These are phyloP conservation scores for Pyrrhosoma nymphula DNA, from an alignment of 2,888 invertebrate species.

Conservation along the genomic window DNA sequence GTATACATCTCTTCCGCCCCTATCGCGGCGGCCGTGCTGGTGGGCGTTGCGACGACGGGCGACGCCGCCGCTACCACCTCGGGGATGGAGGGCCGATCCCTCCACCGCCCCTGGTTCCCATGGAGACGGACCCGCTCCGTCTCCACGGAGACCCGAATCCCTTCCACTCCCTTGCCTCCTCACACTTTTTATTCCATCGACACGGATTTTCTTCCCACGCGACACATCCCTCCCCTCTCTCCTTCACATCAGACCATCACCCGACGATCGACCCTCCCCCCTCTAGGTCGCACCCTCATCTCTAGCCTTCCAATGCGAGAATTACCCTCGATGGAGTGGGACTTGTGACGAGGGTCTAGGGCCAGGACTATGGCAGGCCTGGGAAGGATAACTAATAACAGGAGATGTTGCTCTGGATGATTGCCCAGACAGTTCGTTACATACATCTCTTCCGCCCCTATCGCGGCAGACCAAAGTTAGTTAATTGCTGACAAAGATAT, in stretches of 20 bases:
- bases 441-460: no score
- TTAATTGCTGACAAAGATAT: no score
- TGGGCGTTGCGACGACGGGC: neutral
- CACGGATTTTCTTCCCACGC: neutral
- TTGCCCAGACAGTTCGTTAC: no score
- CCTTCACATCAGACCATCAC: neutral
- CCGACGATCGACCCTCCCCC: neutral
- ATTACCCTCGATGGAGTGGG: no score
- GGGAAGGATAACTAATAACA: no score
- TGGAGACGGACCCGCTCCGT: conserved; percentile 19
- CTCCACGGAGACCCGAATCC: conserved; percentile 24
- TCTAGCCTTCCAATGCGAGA: neutral
- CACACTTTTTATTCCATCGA: neutral
- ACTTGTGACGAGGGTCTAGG: neutral
- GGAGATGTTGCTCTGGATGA: no score
- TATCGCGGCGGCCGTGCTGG: neutral
- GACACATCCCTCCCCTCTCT: neutral
- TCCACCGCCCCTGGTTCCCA: neutral
- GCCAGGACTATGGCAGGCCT: neutral
- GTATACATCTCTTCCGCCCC: neutral
- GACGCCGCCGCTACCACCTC: no score
- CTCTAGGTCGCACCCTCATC: neutral
- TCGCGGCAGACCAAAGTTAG: no score
- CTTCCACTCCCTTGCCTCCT: neutral
- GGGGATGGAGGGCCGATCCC: neutral